phyloP scores from a whole-genome alignment of 2,797 vertebrate genomes.

The Macrochelys suwanniensis region DNA sequence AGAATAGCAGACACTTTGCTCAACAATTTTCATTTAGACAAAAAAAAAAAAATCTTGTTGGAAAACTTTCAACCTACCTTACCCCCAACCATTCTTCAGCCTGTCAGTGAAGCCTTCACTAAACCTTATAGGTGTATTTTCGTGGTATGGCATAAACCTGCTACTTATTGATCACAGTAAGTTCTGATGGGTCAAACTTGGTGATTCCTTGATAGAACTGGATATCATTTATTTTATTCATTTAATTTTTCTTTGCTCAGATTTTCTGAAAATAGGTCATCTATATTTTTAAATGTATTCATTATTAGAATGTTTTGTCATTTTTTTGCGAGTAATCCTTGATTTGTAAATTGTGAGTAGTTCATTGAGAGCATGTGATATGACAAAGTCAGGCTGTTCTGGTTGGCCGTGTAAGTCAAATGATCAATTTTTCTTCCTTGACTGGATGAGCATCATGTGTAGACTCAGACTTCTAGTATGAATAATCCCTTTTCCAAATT shows the following conservation, averaged over 20 bases:
- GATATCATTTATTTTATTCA: neutral
- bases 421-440: neutral
- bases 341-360: neutral
- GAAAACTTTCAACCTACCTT: neutral
- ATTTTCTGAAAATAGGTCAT: neutral
- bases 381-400: neutral
- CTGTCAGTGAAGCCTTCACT: neutral
- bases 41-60: neutral
- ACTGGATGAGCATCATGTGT: neutral
- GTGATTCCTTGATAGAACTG: neutral
- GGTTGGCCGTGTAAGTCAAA: neutral
- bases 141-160: neutral
- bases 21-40: neutral
- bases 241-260: neutral
- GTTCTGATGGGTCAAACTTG: neutral
- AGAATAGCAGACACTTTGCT: neutral
- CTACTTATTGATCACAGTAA: neutral
- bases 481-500: neutral
- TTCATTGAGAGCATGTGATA: neutral
- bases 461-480: neutral
- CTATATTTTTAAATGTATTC: neutral
- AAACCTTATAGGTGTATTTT: neutral
- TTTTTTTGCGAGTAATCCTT: neutral
- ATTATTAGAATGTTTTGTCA: neutral
- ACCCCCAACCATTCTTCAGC: neutral